Conservation (phyloP, 2,888 invertebrate genomes). For the Drosophila melanosoma region DNA sequence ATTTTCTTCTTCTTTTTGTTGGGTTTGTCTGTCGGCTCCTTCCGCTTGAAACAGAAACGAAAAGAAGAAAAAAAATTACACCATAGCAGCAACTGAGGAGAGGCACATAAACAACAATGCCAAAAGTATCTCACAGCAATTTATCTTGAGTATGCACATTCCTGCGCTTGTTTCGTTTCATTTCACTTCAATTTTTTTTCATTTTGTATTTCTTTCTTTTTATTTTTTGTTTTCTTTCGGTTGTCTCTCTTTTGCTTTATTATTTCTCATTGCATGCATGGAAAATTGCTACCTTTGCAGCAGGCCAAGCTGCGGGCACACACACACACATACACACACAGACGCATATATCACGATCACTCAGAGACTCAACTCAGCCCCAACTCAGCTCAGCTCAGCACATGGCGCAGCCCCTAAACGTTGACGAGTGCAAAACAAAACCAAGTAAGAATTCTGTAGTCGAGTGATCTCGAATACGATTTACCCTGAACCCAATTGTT, state of each 20-base stretch:
- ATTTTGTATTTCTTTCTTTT: neutral
- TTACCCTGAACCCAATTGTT: too few relatives aligned
- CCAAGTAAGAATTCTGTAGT: too few relatives aligned
- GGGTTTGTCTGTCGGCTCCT: conserved; percentile 42
- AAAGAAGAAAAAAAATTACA: neutral
- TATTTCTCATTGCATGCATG: conserved; percentile 74
- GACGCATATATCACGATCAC: conserved; percentile 79
- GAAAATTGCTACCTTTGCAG: conserved; percentile 82
- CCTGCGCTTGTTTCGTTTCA: conserved; percentile 74
- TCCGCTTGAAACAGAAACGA: conserved; percentile 49
- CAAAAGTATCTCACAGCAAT: conserved; percentile 72
- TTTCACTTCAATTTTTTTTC: conserved; percentile 57
- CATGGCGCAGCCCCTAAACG: conserved; percentile 49
- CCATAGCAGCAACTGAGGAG: conserved; percentile 20
- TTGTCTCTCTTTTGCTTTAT: conserved; percentile 50
- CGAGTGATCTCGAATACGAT: too few relatives aligned
- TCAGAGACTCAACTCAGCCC: conserved; percentile 62
- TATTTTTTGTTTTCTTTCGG: conserved; percentile 7
- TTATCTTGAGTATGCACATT: conserved; percentile 80
- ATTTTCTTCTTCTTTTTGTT: conserved; percentile 15
- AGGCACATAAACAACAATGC: conserved; percentile 48
- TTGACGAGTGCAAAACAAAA: conserved; percentile 57
- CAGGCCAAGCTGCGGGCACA: conserved; percentile 64
- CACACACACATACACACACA: conserved; percentile 60
- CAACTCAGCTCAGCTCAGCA: conserved; percentile 55